Evolutionary conservation across 2,888 invertebrate species (phyloP).

Genomic region (Drosophila eohydei): DNA sequence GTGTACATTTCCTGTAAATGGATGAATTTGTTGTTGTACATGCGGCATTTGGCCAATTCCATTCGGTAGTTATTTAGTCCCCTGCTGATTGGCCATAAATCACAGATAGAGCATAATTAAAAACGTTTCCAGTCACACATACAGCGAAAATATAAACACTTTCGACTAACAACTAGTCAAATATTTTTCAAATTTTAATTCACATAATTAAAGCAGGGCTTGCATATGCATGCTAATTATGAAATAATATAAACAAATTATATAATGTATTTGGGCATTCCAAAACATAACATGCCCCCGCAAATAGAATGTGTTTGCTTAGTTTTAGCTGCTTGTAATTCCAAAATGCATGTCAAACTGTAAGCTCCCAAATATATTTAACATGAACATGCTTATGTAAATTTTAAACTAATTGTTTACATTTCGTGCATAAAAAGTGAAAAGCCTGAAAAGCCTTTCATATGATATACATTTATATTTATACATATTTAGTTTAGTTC

Average conservation of each 20-base stretch:
- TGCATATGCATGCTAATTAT: constrained; percentile 10
- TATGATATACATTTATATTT: neutral
- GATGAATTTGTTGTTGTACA: constrained; percentile 12
- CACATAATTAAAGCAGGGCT: constrained; percentile 2
- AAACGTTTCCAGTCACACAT: neutral
- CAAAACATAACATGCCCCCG: constrained; percentile 2
- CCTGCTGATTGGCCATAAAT: constrained; percentile 4
- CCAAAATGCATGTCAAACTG: neutral
- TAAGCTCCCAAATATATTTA: neutral
- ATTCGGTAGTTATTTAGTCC: constrained; percentile 6
- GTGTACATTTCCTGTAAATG: constrained; percentile 1
- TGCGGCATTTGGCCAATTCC: constrained; percentile 5
- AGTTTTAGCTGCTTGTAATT: constrained; percentile 7
- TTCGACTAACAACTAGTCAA: neutral
- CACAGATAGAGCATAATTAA: constrained; percentile 1
- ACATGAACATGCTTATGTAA: neutral
- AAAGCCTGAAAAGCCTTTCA: neutral
- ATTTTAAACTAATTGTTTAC: neutral
- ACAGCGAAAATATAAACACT: neutral
- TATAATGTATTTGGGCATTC: neutral
- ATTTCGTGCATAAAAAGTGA: neutral
- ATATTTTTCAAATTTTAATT: constrained; percentile 11
- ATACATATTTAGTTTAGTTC: neutral
- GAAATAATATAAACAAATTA: constrained; percentile 10
- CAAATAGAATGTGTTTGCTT: constrained; percentile 5